Evolutionary conservation across 92 coral and sea anemone species (phyloP).

Genomic region (Desmophyllum pertusum): DNA sequence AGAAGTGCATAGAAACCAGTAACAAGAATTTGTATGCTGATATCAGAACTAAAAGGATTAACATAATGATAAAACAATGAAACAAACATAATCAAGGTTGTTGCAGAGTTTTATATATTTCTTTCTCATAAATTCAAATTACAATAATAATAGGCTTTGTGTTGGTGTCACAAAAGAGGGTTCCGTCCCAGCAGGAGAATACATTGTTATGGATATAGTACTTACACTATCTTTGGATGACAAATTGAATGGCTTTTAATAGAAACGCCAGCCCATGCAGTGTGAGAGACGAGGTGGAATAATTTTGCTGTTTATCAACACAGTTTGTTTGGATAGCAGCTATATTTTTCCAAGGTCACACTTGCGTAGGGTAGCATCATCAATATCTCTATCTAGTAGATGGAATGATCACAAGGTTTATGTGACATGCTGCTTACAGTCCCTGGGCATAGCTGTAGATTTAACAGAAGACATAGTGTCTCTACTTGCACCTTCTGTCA

Average conservation of each 20-base stretch:
- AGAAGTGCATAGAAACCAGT: neutral
- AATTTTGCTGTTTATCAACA: neutral
- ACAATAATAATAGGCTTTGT: conserved; percentile 20
- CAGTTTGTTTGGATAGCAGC: neutral
- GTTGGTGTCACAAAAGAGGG: neutral
- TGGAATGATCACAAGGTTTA: neutral
- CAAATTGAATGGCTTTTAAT: conserved; percentile 7
- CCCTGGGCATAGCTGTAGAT: neutral
- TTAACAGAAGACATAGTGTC: conserved; percentile 15
- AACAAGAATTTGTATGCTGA: neutral
- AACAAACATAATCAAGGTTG: neutral
- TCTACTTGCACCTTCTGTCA: conserved; percentile 20
- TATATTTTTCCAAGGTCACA: conserved; percentile 20
- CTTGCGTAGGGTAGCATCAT: neutral
- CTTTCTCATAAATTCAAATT: neutral
- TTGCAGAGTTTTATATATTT: neutral
- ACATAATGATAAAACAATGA: neutral
- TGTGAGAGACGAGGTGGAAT: conserved; percentile 1
- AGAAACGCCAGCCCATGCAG: conserved; percentile 12
- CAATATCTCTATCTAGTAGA: neutral
- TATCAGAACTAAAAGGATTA: neutral
- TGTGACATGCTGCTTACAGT: conserved; percentile 17
- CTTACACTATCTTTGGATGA: neutral
- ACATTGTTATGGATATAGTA: conserved; percentile 5
- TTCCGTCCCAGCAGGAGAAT: conserved; percentile 1